phyloP scores from a whole-genome alignment of 2,113 vertebrate genomes.

The Bucco capensis region DNA sequence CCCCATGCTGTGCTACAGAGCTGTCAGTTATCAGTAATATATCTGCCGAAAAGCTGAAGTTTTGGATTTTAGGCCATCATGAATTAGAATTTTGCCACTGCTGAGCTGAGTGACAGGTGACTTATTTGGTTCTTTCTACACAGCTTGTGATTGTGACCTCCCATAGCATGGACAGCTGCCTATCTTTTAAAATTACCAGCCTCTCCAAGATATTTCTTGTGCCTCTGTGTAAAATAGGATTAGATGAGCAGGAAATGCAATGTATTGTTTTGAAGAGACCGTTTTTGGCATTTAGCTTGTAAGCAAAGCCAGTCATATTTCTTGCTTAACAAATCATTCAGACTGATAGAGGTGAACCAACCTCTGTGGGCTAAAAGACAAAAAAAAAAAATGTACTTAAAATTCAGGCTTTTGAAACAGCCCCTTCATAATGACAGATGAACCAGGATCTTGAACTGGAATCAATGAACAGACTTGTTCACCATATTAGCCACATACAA shows the following conservation, averaged over 20 bases:
- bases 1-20: not conserved
- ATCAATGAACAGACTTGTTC: conserved; percentile 38
- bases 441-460: not conserved
- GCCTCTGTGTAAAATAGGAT: not conserved
- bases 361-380: not conserved
- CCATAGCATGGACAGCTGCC: conserved; percentile 2
- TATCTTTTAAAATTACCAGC: conserved; percentile 33
- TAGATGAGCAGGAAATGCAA: not conserved
- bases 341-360: not conserved
- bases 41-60: conserved; percentile 18
- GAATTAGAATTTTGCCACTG: not conserved
- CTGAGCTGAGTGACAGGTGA: conserved; percentile 43
- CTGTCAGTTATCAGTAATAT: not conserved
- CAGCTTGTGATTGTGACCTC: conserved; percentile 20
- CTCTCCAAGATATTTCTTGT: not conserved
- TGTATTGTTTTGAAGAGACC: conserved; percentile 1
- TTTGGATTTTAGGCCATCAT: not conserved
- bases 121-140: conserved; percentile 33
- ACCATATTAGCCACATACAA: conserved; percentile 30
- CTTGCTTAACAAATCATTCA: conserved; percentile 11
- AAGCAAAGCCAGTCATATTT: not conserved
- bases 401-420: conserved; percentile 13
- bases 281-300: conserved; percentile 13
- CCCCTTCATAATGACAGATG: not conserved
- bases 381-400: not conserved